Conservation (phyloP, 2,888 invertebrate genomes). For the Mythimna vitellina region DNA sequence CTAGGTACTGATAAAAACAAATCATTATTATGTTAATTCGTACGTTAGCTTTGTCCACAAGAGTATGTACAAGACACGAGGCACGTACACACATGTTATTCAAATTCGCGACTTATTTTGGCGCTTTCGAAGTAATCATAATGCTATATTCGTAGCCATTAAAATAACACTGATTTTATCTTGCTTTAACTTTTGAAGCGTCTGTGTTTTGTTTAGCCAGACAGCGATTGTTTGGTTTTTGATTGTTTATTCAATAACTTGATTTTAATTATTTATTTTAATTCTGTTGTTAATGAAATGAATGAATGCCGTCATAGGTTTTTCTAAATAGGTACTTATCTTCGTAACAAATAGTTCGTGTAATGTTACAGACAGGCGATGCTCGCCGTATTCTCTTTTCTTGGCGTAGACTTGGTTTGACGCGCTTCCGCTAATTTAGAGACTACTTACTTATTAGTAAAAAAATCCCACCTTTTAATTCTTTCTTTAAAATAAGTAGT, state of each 20-base stretch:
- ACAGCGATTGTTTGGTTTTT: slow-evolving; percentile 42
- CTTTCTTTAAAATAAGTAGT: background rate
- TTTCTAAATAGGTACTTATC: background rate
- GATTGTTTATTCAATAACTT: slow-evolving; percentile 27
- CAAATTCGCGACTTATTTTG: slow-evolving; percentile 57
- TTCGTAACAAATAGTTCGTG: too few relatives aligned
- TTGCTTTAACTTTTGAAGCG: slow-evolving; percentile 25
- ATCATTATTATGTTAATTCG: slow-evolving; percentile 79
- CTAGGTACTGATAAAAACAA: slow-evolving; percentile 64
- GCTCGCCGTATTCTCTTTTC: too few relatives aligned
- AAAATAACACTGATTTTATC: slow-evolving; percentile 48
- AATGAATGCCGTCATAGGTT: background rate
- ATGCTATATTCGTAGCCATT: slow-evolving; percentile 35
- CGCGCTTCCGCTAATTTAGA: too few relatives aligned
- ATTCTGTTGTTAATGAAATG: background rate
- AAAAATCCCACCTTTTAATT: background rate
- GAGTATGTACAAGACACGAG: slow-evolving; percentile 72
- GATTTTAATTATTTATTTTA: slow-evolving; percentile 15
- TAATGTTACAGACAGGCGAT: too few relatives aligned
- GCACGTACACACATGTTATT: slow-evolving; percentile 77
- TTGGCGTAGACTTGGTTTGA: too few relatives aligned
- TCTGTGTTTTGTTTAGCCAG: slow-evolving; percentile 46
- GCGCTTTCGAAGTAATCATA: slow-evolving; percentile 58
- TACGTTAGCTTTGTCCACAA: slow-evolving; percentile 77
- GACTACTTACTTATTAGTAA: too few relatives aligned